Percentiles rank a stretch among this genome's conserved stretches.
phyloP scores from a whole-genome alignment of 2,113 vertebrate genomes.

The Eleginops maclovinus region DNA sequence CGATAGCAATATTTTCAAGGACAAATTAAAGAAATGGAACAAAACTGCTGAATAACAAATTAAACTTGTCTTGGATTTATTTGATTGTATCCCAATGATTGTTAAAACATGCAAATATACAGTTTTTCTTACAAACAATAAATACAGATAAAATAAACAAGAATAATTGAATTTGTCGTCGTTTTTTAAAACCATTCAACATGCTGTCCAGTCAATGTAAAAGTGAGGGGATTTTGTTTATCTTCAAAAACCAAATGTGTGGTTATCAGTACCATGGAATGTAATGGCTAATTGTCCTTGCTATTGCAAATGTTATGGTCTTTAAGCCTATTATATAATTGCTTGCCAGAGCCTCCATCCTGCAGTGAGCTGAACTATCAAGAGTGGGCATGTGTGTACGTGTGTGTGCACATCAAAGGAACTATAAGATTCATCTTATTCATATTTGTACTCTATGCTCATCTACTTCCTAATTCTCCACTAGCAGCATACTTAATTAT shows the following conservation, averaged over 20 bases:
- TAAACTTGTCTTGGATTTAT: constrained; percentile 61
- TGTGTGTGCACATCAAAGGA: constrained; percentile 60
- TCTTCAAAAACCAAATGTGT: constrained; percentile 79
- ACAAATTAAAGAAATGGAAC: constrained; percentile 68
- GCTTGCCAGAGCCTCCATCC: constrained; percentile 86
- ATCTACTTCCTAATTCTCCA: constrained; percentile 75
- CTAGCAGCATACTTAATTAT: constrained; percentile 92
- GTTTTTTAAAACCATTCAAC: constrained; percentile 79
- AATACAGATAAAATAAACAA: constrained; percentile 49
- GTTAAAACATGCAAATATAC: constrained; percentile 62
- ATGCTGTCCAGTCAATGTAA: constrained; percentile 77
- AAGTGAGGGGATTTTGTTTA: constrained; percentile 70
- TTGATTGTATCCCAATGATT: constrained; percentile 52
- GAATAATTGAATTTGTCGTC: constrained; percentile 77
- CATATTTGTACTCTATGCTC: constrained; percentile 58
- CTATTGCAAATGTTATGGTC: constrained; percentile 88
- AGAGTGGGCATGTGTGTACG: constrained; percentile 69
- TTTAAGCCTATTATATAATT: constrained; percentile 96
- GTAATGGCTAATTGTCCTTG: constrained; percentile 83
- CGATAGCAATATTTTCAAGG: constrained; percentile 77
- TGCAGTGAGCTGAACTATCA: constrained; percentile 81
- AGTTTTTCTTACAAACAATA: constrained; percentile 25
- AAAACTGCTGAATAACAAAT: constrained; percentile 61
- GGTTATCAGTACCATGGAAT: constrained; percentile 69
- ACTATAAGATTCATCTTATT: constrained; percentile 50